Conservation (phyloP, 30 jellyfish, hydroid and myxozoan species). For the Aurelia sp. region DNA sequence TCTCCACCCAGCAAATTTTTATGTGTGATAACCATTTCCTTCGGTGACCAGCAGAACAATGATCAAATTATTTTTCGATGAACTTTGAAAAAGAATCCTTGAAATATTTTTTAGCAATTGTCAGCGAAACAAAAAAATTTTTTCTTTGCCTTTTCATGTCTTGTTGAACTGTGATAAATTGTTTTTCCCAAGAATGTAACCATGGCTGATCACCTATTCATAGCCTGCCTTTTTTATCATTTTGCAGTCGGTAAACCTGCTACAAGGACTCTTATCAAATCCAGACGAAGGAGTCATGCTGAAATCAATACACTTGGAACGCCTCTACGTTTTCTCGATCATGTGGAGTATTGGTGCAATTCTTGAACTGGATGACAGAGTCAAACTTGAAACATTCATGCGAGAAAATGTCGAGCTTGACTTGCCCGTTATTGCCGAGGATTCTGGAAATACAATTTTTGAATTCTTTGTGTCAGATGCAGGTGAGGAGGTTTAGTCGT, state of each 20-base stretch:
- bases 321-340: constrained; percentile 74
- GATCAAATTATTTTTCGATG: too few species aligned
- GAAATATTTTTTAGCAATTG: too few species aligned
- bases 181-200: too few species aligned
- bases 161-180: too few species aligned
- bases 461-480: constrained; percentile 75
- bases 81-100: too few species aligned
- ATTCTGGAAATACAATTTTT: constrained; percentile 67
- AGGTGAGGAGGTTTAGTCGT: constrained; percentile 23
- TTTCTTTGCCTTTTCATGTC: too few species aligned
- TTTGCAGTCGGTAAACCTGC: constrained; percentile 68
- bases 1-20: too few species aligned
- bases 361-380: constrained; percentile 82
- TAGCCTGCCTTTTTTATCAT: not conserved
- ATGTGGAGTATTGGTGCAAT: constrained; percentile 92
- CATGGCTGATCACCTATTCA: too few species aligned
- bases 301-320: constrained; percentile 50
- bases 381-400: constrained; percentile 66
- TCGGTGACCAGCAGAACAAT: too few species aligned
- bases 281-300: constrained; percentile 62
- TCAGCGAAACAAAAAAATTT: too few species aligned
- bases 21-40: too few species aligned
- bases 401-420: constrained; percentile 46
- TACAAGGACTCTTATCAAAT: constrained; percentile 73
- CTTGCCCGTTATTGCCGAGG: constrained; percentile 66